Percentiles rank a stretch among this genome's conserved stretches.
Conservation (phyloP, 2,888 invertebrate genomes). For the Pocota personata region DNA sequence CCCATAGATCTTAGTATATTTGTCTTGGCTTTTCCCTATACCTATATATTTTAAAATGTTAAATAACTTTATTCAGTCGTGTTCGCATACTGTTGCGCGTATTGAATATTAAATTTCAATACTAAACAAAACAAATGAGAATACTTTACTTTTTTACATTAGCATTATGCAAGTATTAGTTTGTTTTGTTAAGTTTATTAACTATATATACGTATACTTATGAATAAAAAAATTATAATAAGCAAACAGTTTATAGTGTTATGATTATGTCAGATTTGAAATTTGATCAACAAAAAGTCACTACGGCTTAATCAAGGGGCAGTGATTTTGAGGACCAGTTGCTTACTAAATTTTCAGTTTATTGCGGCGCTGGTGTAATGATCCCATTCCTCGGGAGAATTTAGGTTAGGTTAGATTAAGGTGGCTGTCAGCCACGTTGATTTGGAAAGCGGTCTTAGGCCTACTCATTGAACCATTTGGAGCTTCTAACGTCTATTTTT, state of each 20-base stretch:
- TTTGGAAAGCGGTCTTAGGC: too few relatives aligned
- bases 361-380: too few relatives aligned
- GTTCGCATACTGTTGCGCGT: not conserved
- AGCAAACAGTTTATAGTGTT: not conserved
- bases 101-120: not conserved
- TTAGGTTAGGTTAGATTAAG: too few relatives aligned
- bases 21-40: not conserved
- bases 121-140: not conserved
- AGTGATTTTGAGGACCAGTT: too few relatives aligned
- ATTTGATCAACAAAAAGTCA: too few relatives aligned
- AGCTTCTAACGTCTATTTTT: too few relatives aligned
- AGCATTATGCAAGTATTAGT: not conserved
- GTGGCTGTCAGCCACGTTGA: too few relatives aligned
- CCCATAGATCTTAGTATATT: not conserved
- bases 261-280: not conserved
- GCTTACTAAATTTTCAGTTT: too few relatives aligned
- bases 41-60: not conserved
- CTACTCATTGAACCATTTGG: too few relatives aligned
- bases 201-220: not conserved
- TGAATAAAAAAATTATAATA: not conserved
- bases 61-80: not conserved
- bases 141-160: conserved; percentile 9
- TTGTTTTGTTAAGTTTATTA: not conserved
- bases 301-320: too few relatives aligned
- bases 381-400: too few relatives aligned